Conservation (phyloP, 2,797 vertebrate genomes). For the Gephyroberyx darwinii region DNA sequence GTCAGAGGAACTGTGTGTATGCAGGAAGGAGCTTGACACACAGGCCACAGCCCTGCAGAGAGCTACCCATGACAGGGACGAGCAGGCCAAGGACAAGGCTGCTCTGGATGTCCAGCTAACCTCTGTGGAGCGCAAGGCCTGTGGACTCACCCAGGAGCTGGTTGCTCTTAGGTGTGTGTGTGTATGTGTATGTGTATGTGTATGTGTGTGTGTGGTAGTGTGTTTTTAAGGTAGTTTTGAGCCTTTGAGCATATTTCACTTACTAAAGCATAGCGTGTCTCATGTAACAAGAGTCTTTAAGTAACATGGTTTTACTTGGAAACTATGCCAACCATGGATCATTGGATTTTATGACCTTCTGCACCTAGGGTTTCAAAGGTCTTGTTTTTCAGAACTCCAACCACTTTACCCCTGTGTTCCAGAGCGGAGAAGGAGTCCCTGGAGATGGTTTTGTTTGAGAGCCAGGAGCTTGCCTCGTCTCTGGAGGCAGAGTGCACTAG, state of each 20-base stretch:
- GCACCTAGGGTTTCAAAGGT: slow-evolving; percentile 64
- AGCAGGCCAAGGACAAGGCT: slow-evolving; percentile 80
- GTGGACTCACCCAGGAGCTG: slow-evolving; percentile 77
- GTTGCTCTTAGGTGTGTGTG: slow-evolving; percentile 78
- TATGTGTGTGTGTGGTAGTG: slow-evolving; percentile 54
- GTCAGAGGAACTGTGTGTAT: slow-evolving; percentile 76
- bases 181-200: slow-evolving; percentile 60
- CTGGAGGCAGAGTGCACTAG: slow-evolving; percentile 79
- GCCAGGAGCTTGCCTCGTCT: slow-evolving; percentile 77
- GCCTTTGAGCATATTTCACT: slow-evolving; percentile 42
- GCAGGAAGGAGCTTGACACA: slow-evolving; percentile 77
- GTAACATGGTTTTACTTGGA: slow-evolving; percentile 73
- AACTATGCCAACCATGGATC: slow-evolving; percentile 64
- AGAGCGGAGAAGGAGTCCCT: slow-evolving; percentile 84
- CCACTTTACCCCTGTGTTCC: slow-evolving; percentile 56
- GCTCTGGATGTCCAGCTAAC: slow-evolving; percentile 81
- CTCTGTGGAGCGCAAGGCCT: slow-evolving; percentile 78
- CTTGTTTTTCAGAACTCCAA: slow-evolving; percentile 47
- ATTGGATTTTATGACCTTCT: slow-evolving; percentile 70
- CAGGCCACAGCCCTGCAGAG: slow-evolving; percentile 75
- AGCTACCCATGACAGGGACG: slow-evolving; percentile 74
- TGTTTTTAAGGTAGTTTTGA: slow-evolving; percentile 54
- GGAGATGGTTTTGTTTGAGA: slow-evolving; percentile 81
- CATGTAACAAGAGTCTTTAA: slow-evolving; percentile 66
- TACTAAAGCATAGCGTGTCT: slow-evolving; percentile 37